These are phyloP conservation scores for Cladopsammia gracilis DNA, from an alignment of 64 coral and sea anemone genomes.

Conservation along the genomic window DNA sequence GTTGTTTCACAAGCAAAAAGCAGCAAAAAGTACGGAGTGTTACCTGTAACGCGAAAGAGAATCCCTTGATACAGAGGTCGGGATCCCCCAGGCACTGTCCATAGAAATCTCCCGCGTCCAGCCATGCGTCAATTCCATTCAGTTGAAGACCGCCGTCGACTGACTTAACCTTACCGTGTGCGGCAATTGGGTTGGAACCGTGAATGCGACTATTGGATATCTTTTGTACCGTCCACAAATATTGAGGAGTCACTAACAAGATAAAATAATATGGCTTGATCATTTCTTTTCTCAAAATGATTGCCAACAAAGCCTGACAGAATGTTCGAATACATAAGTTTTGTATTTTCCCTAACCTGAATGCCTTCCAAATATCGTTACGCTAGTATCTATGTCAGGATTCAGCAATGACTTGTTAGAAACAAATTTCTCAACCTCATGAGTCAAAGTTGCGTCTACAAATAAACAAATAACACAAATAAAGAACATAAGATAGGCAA, in stretches of 20 bases:
- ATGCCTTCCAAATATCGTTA: slow-evolving; percentile 81
- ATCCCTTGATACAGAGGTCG: slow-evolving; percentile 97
- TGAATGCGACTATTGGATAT: slow-evolving; percentile 90
- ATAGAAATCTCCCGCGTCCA: slow-evolving; percentile 97
- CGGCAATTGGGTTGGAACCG: slow-evolving; percentile 83
- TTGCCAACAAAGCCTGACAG: too few species aligned
- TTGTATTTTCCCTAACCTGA: slow-evolving; percentile 49
- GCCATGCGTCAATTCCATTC: slow-evolving; percentile 95
- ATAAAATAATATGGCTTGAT: background rate
- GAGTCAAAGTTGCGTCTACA: slow-evolving; percentile 70
- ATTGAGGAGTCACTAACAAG: slow-evolving; percentile 79
- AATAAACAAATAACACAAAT: background rate
- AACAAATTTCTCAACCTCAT: slow-evolving; percentile 79
- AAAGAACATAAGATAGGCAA: background rate
- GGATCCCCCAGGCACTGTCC: slow-evolving; percentile 98
- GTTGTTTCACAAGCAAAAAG: too few species aligned
- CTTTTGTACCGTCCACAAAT: slow-evolving; percentile 98
- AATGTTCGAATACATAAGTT: too few species aligned
- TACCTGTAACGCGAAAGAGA: slow-evolving; percentile 97
- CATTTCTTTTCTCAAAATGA: too few species aligned
- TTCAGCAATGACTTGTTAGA: slow-evolving; percentile 82
- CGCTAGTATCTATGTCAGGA: slow-evolving; percentile 79
- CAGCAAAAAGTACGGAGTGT: too few species aligned
- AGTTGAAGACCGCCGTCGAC: slow-evolving; percentile 93
- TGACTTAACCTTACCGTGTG: slow-evolving; percentile 85